Base-by-base conservation (phyloP, 1,140 invertebrate species). In the Lasioglossum albipes region DNA sequence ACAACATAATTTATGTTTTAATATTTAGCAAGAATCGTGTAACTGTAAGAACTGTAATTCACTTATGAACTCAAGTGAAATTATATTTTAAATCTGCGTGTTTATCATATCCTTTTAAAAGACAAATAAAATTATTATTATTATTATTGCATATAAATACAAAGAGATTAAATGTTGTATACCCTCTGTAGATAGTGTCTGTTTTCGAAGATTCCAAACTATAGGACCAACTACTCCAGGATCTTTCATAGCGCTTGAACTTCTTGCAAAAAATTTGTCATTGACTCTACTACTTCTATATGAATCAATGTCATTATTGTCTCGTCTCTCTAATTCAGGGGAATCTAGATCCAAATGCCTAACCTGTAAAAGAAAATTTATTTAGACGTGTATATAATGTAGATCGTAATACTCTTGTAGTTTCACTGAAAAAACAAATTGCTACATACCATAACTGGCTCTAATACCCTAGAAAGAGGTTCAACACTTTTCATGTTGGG, bases 141-240 rank as follows among this genome's bases (percentile, higher is more conserved):
- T 54, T 54, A 12, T 54, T 54, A 54, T 4, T 49, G 20, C 18
- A 3, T 49, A 10, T 0, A 13, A 61, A 69, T 27, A 22, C 13
- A 20, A 59, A 22, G 18, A 13, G 31, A 57, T 22, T 41, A 36
- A 57, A 18, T n/a, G 16, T 65, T n/a, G 31, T 12, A 66, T 88
- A 93, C 92, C 91, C 90, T 92, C 89, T 13, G 84, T 75, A 10
- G 88, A 82, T 7, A 82, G 77, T 31, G 88, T 86, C 61, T 90
- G 90, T 75, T 85, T 90, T 22, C 96, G 96, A 66, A 96, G 89
- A 90, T 97, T 95, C 96, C 96, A 97, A 5, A 97, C 96, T 64
- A 97, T 92, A 0, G 97, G 97, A 0, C 96, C 96, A 41, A 97
- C 94, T n/a, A 97, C 95, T n/a, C 97, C 97, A 1, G 97, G 96